Evolutionary conservation across 2,113 vertebrate genomes (phyloP), one percentile per base, ranked within the genome.

Genomic region (Podocnemis expansa): DNA sequence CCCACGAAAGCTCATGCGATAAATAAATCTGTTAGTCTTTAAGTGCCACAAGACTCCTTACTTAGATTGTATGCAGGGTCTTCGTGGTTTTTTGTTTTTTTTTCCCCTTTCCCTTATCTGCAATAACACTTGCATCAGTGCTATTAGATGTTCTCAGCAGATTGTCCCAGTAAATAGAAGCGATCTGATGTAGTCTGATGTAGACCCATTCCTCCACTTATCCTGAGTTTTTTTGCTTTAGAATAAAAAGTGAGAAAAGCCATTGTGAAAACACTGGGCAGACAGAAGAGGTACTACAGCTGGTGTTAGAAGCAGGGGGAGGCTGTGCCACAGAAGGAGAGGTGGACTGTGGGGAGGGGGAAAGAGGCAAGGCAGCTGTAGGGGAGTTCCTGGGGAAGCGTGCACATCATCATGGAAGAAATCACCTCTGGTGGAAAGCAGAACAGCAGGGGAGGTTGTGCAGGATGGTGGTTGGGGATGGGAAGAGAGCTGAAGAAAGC

Each of bases 341-440:
- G 94, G 95, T 93, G 90, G 85, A 75, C 87, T 92, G 73, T 76
- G 89, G 80, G 87, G 92, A 93, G 92, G 87, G 82, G 55, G 55
- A 90, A 82, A 81, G 89, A 94, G 85, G 51, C 52, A 78, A 79
- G 85, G 85, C 96, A 96, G 95, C 95, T 96, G 96, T 73, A 93
- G 75, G 82, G 94, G 96, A 92, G 96, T 95, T 96, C 78, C 90
- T 86, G 73, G 75, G 93, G 84, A 94, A 95, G 82, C n/a, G 67
- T 92, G 52, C 89, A 14, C 55, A 17, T 84, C 0, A 0, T 87
- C 76, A 27, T 10, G 56, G 82, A 85, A 93, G 80, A 85, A 93
- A 82, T 91, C 10, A 24, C 41, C 4, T 0, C 49, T 0, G 0
- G 54, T 84, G 60, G 73, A 89, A 58, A 83, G 19, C 80, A 1